Conservation (phyloP, 1,140 invertebrate genomes). For the Tetramorium parvispinum region DNA sequence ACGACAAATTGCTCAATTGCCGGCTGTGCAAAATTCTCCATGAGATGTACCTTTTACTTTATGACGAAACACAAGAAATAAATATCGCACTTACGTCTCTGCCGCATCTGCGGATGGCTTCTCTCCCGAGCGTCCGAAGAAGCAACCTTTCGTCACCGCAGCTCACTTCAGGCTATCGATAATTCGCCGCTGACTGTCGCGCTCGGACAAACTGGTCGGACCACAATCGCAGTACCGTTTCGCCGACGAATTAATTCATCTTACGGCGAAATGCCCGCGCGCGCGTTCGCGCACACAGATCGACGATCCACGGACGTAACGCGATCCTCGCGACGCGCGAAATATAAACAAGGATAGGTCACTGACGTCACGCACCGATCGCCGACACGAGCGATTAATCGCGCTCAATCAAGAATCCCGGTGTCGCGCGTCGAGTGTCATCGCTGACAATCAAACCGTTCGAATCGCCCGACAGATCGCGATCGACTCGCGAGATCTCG, state of each 20-base stretch:
- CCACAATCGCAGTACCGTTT: conserved; percentile 27
- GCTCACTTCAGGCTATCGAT: conserved; percentile 6
- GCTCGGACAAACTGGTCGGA: conserved; percentile 20
- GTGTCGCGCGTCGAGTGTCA: background rate
- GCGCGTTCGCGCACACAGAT: no score
- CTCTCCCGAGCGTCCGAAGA: background rate
- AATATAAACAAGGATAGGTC: background rate
- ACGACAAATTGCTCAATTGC: background rate
- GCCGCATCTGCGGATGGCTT: background rate
- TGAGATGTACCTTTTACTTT: background rate
- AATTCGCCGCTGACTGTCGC: background rate
- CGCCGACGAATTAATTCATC: background rate
- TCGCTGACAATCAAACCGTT: background rate
- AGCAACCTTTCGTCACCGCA: background rate
- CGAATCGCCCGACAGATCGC: background rate
- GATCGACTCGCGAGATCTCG: background rate
- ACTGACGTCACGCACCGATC: background rate
- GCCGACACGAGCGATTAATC: background rate
- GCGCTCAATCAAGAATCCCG: conserved; percentile 1
- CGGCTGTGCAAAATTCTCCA: background rate
- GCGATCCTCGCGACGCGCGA: background rate
- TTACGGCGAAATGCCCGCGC: no score
- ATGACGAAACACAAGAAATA: background rate
- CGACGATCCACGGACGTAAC: background rate
- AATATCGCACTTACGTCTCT: background rate